These are phyloP conservation scores for Platycercus adscitus DNA, from an alignment of 2,113 vertebrate species.

Conservation along the genomic window DNA sequence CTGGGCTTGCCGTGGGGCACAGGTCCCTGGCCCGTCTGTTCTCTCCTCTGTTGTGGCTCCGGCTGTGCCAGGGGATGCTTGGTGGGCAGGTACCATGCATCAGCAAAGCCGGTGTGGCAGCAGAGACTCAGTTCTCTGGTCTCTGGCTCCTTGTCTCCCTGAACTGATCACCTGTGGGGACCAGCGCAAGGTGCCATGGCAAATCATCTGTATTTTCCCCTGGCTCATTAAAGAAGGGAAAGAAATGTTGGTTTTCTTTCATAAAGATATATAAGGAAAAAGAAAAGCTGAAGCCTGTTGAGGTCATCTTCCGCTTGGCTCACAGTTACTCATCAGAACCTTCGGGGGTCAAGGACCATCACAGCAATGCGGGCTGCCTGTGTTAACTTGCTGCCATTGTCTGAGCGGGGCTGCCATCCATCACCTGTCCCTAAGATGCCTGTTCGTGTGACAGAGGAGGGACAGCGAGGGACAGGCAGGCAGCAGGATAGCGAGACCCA, in stretches of 20 bases:
- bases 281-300: neutral
- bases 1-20: neutral
- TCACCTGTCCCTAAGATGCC: neutral
- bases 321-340: neutral
- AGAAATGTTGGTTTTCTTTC: neutral
- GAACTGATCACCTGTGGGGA: neutral
- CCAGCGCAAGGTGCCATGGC: neutral
- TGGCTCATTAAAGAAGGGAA: neutral
- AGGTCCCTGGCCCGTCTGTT: neutral
- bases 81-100: accelerated
- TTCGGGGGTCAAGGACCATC: neutral
- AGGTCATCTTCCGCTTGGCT: neutral
- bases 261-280: neutral
- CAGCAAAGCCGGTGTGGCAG: accelerated
- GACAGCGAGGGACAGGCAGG: neutral
- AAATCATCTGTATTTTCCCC: too few relatives aligned
- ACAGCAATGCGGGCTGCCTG: neutral
- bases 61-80: neutral
- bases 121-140: neutral
- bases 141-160: neutral
- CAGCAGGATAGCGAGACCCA: neutral
- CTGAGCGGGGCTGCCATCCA: neutral
- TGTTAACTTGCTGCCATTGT: neutral
- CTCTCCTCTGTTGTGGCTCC: neutral
- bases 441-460: neutral